Conservation (phyloP, 2,888 invertebrate genomes). For the Unio delphinus region DNA sequence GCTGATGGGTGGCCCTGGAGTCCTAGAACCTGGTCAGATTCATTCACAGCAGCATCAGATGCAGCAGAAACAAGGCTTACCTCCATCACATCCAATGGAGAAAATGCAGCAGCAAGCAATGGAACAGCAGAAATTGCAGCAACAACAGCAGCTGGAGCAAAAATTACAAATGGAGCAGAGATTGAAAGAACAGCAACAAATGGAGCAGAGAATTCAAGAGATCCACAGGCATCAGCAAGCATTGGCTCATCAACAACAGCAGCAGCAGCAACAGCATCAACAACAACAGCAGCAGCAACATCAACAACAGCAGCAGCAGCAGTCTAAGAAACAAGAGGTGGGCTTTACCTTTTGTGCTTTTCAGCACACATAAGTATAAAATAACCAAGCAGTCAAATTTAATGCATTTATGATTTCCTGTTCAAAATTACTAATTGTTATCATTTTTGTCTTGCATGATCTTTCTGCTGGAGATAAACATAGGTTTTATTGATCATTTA, state of each 20-base stretch:
- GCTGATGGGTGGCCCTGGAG: conserved; percentile 1
- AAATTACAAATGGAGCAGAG: conserved; percentile 15
- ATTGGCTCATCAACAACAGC: conserved; percentile 9
- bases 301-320: conserved; percentile 28
- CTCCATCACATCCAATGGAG: conserved; percentile 12
- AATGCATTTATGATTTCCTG: no score
- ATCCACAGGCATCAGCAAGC: conserved; percentile 17
- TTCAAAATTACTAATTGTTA: no score
- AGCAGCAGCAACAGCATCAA: conserved; percentile 21
- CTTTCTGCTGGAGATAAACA: no score
- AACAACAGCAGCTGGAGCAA: conserved; percentile 12
- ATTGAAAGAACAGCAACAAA: conserved; percentile 10
- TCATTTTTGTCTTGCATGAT: no score
- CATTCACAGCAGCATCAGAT: conserved; percentile 17
- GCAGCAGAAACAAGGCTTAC: conserved; percentile 11
- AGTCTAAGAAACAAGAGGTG: conserved; percentile 20
- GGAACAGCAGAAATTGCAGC: conserved; percentile 20
- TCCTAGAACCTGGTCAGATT: not conserved
- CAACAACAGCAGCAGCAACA: conserved; percentile 27
- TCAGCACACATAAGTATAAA: no score
- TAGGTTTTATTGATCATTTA: not conserved
- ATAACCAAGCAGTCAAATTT: no score
- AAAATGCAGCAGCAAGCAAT: conserved; percentile 18
- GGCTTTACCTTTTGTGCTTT: no score
- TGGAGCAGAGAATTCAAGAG: conserved; percentile 25